Percentiles rank a stretch among this genome's conserved stretches.
These are phyloP conservation scores for Siniperca obscura DNA, from an alignment of 2,797 vertebrate genomes.

Conservation along the genomic window DNA sequence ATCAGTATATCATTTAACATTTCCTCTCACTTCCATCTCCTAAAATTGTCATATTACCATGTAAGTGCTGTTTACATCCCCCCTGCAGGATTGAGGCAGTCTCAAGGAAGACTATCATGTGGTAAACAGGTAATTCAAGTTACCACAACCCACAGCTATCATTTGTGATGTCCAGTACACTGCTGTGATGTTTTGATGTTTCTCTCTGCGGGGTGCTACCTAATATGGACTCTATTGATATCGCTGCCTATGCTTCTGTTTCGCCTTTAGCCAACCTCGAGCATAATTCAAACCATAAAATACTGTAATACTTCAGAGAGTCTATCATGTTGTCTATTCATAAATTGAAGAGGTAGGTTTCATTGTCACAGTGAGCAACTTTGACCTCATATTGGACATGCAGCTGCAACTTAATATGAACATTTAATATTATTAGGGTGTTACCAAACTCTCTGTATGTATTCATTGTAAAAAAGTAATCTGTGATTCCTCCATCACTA, in stretches of 20 bases:
- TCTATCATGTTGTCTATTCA: not conserved
- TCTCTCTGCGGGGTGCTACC: constrained; percentile 41
- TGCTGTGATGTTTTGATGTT: constrained; percentile 62
- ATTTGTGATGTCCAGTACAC: constrained; percentile 44
- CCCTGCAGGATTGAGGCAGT: constrained; percentile 18
- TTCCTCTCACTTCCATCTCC: constrained; percentile 33
- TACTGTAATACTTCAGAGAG: not conserved
- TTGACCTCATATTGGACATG: not conserved
- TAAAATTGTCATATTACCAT: constrained; percentile 59
- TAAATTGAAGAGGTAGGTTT: not conserved
- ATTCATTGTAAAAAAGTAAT: not conserved
- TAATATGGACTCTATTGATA: constrained; percentile 60
- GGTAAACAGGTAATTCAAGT: constrained; percentile 39
- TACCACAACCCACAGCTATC: constrained; percentile 29
- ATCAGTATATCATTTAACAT: constrained; percentile 35
- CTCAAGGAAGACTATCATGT: constrained; percentile 12
- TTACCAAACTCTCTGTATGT: not conserved
- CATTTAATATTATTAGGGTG: not conserved
- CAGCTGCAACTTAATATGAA: not conserved
- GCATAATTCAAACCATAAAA: constrained; percentile 16
- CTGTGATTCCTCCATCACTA: not conserved
- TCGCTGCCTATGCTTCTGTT: constrained; percentile 39
- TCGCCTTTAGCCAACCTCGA: constrained; percentile 17
- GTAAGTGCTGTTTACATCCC: constrained; percentile 62
- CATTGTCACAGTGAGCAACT: not conserved